phyloP scores from a whole-genome alignment of 1,140 invertebrate genomes.

The Pygmarrhopalites habei region DNA sequence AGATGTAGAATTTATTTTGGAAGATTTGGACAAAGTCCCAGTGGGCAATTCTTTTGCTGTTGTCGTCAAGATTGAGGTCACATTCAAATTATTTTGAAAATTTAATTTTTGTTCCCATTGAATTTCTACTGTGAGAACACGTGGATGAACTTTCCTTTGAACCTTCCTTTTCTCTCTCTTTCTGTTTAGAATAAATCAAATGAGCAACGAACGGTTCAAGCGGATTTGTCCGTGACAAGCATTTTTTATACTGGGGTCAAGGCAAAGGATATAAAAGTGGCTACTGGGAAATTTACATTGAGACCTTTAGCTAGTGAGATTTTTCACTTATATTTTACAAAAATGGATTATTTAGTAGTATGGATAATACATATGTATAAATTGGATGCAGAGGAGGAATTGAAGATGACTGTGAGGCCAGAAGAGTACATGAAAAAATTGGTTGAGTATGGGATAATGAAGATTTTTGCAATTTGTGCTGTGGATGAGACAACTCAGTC shows the following conservation, averaged over 20 bases:
- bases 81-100: too few species aligned
- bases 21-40: constrained; percentile 58
- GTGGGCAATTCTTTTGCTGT: constrained; percentile 62
- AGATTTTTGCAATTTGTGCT: constrained; percentile 60
- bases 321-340: neutral
- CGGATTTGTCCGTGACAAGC: constrained; percentile 57
- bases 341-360: too few species aligned
- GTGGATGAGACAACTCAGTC: constrained; percentile 65
- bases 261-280: constrained; percentile 59
- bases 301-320: constrained; percentile 52
- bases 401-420: constrained; percentile 52
- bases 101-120: too few species aligned
- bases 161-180: neutral
- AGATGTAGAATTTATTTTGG: constrained; percentile 61
- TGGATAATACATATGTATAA: neutral
- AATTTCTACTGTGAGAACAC: too few species aligned
- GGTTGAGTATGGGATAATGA: constrained; percentile 68
- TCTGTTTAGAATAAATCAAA: constrained; percentile 52
- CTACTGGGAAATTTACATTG: constrained; percentile 55
- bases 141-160: too few species aligned
- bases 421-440: constrained; percentile 63
- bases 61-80: constrained; percentile 56
- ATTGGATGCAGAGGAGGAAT: constrained; percentile 50
- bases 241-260: constrained; percentile 71
- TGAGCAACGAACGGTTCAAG: constrained; percentile 56